These are phyloP conservation scores for Calonectris borealis DNA, from an alignment of 2,113 vertebrate genomes.

Conservation along the genomic window DNA sequence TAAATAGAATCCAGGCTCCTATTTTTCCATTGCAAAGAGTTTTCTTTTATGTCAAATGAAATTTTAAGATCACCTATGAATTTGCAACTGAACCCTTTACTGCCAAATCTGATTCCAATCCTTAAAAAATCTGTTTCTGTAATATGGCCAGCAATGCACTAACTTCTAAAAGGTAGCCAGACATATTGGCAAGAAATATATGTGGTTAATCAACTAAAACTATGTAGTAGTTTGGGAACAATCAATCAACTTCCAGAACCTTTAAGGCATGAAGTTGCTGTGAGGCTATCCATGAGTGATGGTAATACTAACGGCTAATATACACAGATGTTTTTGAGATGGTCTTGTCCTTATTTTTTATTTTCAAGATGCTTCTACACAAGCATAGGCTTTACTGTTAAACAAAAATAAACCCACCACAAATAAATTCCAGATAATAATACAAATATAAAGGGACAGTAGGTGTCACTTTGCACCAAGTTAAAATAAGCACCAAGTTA, in stretches of 20 bases:
- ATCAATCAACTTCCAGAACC: conserved; percentile 75
- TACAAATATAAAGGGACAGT: conserved; percentile 27
- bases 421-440: conserved; percentile 27
- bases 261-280: conserved; percentile 62
- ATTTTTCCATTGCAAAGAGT: conserved; percentile 61
- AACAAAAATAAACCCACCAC: conserved; percentile 11
- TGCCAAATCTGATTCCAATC: conserved; percentile 79
- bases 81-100: conserved; percentile 73
- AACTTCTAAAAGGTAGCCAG: conserved; percentile 77
- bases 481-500: not conserved
- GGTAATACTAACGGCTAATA: conserved; percentile 10
- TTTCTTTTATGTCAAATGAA: conserved; percentile 78
- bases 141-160: conserved; percentile 70
- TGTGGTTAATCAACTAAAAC: conserved; percentile 77
- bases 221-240: conserved; percentile 73
- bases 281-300: conserved; percentile 50
- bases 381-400: conserved; percentile 27
- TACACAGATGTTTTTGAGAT: conserved; percentile 54
- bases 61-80: conserved; percentile 78
- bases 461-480: conserved; percentile 42
- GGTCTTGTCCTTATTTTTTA: not conserved
- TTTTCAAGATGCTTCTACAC: conserved; percentile 32
- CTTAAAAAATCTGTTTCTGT: conserved; percentile 74
- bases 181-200: conserved; percentile 75
- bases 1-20: conserved; percentile 64